Base-by-base conservation (phyloP, 2,113 vertebrate species). In the Alectura lathami region DNA sequence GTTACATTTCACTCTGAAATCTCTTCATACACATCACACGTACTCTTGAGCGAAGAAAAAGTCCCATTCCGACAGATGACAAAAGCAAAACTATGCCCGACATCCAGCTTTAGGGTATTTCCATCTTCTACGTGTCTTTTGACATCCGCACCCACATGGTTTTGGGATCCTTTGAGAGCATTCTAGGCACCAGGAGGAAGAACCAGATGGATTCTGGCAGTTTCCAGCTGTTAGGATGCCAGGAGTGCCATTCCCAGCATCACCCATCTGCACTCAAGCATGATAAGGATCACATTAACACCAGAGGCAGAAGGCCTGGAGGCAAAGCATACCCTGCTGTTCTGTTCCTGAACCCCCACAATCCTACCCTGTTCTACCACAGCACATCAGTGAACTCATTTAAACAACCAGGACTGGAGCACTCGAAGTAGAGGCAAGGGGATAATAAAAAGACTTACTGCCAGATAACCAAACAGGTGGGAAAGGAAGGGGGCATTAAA, bases 91-190 rank as follows among this genome's bases (percentile, higher is more conserved):
- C n/a, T 42, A 70, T 0, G 0, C 43, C 43, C 13, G 27, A 42
- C 48, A 29, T 26, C 29, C 8, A 4, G 11, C 29, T 30, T 43
- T 3, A 67, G 17, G 17, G 20, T 53, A 59, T 40, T 88, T 78
- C 64, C 48, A 27, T 32, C 40, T 62, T 47, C 29, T 27, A 27
- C 4, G 12, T 36, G 18, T 21, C 21, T 84, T 79, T 62, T 68
- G n/a, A 82, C 7, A 45, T 3, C 26, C 38, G 29, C 18, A 48
- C 1, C 24, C 7, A 3, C 0, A 1, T 5, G 11, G 38, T 34
- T 91, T 36, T 30, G 32, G 34, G 24, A 22, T 29, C 63, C 40
- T 59, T n/a, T 12, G 27, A 57, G 59, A 89, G 45, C 48, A 38
- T 13, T 57, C 36, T 17, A 63, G 32, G 54, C 50, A 51, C 18